A percentile compares a stretch with the other conserved stretches of the same genome.
Conservation (phyloP, 2,113 vertebrate species). For the Corythaixoides concolor region DNA sequence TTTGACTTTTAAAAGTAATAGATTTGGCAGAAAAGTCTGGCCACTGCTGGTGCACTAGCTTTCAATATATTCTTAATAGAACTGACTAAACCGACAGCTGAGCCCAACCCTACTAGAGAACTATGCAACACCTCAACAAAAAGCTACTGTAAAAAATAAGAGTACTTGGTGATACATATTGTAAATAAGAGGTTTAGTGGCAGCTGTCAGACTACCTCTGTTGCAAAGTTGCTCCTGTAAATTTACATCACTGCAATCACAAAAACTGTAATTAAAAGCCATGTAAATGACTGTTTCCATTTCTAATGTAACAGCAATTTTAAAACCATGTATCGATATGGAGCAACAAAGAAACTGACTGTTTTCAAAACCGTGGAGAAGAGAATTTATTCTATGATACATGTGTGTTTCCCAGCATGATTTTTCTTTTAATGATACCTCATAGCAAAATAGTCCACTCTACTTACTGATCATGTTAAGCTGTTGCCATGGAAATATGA, state of each 20-base stretch:
- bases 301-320: slow-evolving; percentile 31
- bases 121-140: not conserved
- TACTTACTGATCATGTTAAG: slow-evolving; percentile 65
- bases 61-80: slow-evolving; percentile 38
- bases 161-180: not conserved
- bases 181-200: slow-evolving; percentile 35
- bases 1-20: not conserved
- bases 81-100: slow-evolving; percentile 6
- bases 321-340: slow-evolving; percentile 41
- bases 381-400: slow-evolving; percentile 41
- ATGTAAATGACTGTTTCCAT: slow-evolving; percentile 42
- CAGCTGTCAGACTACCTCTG: slow-evolving; percentile 25
- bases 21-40: slow-evolving; percentile 20
- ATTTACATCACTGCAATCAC: slow-evolving; percentile 24
- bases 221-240: slow-evolving; percentile 23
- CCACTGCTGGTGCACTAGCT: not conserved
- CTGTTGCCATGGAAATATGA: slow-evolving; percentile 66
- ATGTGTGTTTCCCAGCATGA: slow-evolving; percentile 36
- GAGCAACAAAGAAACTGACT: slow-evolving; percentile 2
- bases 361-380: not conserved
- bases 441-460: slow-evolving; percentile 61
- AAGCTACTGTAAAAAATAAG: not conserved
- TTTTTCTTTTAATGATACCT: slow-evolving; percentile 52
- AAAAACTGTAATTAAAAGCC: slow-evolving; percentile 55
- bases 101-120: not conserved